Evolutionary conservation across 2,113 vertebrate species (phyloP), one percentile per base, ranked within the genome.

Genomic region (Sapajus apella): DNA sequence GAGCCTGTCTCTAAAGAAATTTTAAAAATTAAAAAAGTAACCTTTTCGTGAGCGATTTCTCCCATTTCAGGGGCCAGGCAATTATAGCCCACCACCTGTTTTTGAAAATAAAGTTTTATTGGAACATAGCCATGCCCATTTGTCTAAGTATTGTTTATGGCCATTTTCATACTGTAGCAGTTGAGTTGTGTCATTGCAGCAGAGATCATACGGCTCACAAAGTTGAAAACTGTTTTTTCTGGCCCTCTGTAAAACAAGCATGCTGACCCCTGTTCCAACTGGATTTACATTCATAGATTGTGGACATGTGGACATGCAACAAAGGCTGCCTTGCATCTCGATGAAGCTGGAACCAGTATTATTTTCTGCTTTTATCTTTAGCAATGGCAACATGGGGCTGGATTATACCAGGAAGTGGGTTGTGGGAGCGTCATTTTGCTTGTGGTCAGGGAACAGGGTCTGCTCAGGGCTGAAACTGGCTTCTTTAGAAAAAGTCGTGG

Each of bases 141-240:
- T 37, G 37, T 40, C 37, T 40, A 40, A n/a, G 10, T 73, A 40
- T 64, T 16, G 4, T 83, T 43, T 92, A 18, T 83, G 10, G 66
- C n/a, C 14, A 25, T 37, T 45, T 58, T n/a, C 21, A 9, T 4
- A 1, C 23, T 66, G 64, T 21, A 27, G 50, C 11, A 61, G 25
- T 25, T 23, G 80, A 50, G 35, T 14, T 55, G 17, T 21, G 37
- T 37, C 10, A 6, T 6, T 21, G 58, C 12, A 35, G 52, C 43
- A n/a, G 68, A 25, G 5, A 45, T 21, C 0, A 1, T 17, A 25
- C 6, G 0, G 37, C 21, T 37, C 21, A 2, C 37, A 43, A 73
- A 40, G 72, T n/a, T 30, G 32, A 61, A 84, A 35, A 8, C 37
- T 40, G 37, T 40, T 87, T 55, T 20, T 14, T 30, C n/a, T 72